Evolutionary conservation across 2,113 vertebrate species (phyloP).

Genomic region (Tinamus guttatus): DNA sequence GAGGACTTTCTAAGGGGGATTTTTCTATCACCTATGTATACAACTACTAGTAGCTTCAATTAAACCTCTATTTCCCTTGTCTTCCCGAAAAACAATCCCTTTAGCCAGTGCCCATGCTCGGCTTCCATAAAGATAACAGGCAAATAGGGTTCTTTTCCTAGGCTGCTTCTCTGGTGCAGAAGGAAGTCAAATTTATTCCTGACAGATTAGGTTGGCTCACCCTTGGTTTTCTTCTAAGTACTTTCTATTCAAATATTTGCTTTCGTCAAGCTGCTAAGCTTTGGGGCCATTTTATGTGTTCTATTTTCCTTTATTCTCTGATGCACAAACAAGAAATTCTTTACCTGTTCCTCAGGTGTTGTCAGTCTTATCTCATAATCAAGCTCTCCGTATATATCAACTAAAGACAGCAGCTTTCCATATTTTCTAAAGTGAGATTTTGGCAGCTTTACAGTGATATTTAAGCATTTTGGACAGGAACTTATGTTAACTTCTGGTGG

Average conservation of each 20-base stretch:
- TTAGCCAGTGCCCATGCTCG: not conserved
- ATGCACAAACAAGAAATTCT: not conserved
- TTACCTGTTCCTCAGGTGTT: slow-evolving; percentile 8
- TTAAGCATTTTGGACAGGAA: slow-evolving; percentile 49
- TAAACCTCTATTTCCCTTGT: not conserved
- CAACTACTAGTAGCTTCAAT: not conserved
- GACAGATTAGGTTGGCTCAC: no score
- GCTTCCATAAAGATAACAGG: not conserved
- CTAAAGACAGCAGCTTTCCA: not conserved
- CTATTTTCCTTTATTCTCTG: not conserved
- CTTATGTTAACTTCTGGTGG: slow-evolving; percentile 68
- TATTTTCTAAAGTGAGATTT: not conserved
- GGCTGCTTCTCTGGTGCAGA: not conserved
- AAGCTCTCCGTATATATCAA: not conserved
- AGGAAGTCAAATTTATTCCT: not conserved
- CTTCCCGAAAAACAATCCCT: not conserved
- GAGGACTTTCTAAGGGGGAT: not conserved
- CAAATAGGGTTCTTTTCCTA: not conserved
- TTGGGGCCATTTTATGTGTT: not conserved
- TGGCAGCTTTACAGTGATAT: slow-evolving; percentile 66
- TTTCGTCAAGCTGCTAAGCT: not conserved
- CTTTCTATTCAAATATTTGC: not conserved
- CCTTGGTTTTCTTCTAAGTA: not conserved
- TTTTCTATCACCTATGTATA: not conserved
- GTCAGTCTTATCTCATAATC: slow-evolving; percentile 31